A percentile compares a stretch with the other conserved stretches of the same genome.
Conservation (phyloP, 92 coral and sea anemone genomes). For the Scolanthus callimorphus region DNA sequence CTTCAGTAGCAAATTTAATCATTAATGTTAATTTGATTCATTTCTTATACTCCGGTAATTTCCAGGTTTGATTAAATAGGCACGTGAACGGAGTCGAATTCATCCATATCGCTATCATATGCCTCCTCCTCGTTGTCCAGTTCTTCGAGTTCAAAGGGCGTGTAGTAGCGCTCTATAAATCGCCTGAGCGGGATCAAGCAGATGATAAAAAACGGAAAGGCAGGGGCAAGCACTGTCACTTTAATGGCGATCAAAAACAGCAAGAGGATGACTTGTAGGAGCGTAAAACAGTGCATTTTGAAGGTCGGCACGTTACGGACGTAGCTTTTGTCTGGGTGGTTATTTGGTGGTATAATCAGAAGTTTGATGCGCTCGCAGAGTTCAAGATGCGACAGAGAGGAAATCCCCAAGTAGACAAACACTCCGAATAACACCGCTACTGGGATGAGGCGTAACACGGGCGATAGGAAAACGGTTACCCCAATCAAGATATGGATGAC, state of each 20-base stretch:
- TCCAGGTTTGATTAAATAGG: conserved; percentile 85
- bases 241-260: conserved; percentile 65
- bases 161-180: conserved; percentile 70
- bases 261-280: conserved; percentile 80
- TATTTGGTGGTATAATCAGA: conserved; percentile 68
- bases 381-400: conserved; percentile 89
- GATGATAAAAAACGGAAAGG: conserved; percentile 80
- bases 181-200: conserved; percentile 89
- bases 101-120: conserved; percentile 90
- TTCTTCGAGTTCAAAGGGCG: conserved; percentile 71
- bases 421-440: conserved; percentile 93
- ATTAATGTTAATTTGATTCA: too few relatives aligned
- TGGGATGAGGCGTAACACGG: conserved; percentile 84
- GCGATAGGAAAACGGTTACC: conserved; percentile 70
- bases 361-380: conserved; percentile 83
- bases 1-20: too few relatives aligned
- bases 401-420: conserved; percentile 85
- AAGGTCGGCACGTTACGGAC: conserved; percentile 78
- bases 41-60: too few relatives aligned
- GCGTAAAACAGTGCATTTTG: conserved; percentile 89
- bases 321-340: conserved; percentile 83
- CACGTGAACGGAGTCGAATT: conserved; percentile 83
- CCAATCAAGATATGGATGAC: conserved; percentile 92
- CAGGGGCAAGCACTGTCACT: conserved; percentile 67
- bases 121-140: conserved; percentile 93